These are phyloP conservation scores for Tyrophagus putrescentiae DNA, from an alignment of 1,140 invertebrate species.

Conservation along the genomic window DNA sequence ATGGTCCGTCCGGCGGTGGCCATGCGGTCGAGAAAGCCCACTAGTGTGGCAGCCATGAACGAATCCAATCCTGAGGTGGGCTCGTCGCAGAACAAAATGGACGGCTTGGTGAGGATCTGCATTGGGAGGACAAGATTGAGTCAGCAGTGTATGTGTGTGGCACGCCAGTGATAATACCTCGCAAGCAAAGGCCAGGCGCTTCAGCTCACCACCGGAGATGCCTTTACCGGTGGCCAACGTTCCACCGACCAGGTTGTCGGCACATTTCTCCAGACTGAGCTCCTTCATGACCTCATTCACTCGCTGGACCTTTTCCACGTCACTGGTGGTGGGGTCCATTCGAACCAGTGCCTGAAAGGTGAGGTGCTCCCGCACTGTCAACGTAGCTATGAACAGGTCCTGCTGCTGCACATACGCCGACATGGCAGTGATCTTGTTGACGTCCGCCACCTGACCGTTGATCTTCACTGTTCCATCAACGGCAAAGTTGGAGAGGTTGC, in stretches of 20 bases:
- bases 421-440: constrained; percentile 50
- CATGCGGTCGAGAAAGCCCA: constrained; percentile 53
- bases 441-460: constrained; percentile 31
- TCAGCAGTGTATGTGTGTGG: background rate
- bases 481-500: constrained; percentile 50
- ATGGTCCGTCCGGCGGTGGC: constrained; percentile 79
- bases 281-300: constrained; percentile 65
- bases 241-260: constrained; percentile 65
- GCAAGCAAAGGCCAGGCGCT: constrained; percentile 79
- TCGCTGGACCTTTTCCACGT: constrained; percentile 54
- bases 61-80: constrained; percentile 85
- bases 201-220: constrained; percentile 87
- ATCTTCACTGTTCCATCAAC: constrained; percentile 53
- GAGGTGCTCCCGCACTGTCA: constrained; percentile 77
- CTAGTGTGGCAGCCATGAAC: constrained; percentile 75
- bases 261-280: constrained; percentile 60
- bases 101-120: constrained; percentile 77
- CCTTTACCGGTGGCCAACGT: constrained; percentile 68
- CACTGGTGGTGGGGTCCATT: constrained; percentile 68
- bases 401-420: constrained; percentile 92
- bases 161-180: constrained; percentile 46
- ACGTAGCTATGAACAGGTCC: constrained; percentile 76
- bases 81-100: constrained; percentile 90
- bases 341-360: constrained; percentile 71
- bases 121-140: constrained; percentile 23